Evolutionary conservation across 2,888 invertebrate genomes (phyloP), one percentile per base, ranked within the genome.

Genomic region (Drosophila demipolita): DNA sequence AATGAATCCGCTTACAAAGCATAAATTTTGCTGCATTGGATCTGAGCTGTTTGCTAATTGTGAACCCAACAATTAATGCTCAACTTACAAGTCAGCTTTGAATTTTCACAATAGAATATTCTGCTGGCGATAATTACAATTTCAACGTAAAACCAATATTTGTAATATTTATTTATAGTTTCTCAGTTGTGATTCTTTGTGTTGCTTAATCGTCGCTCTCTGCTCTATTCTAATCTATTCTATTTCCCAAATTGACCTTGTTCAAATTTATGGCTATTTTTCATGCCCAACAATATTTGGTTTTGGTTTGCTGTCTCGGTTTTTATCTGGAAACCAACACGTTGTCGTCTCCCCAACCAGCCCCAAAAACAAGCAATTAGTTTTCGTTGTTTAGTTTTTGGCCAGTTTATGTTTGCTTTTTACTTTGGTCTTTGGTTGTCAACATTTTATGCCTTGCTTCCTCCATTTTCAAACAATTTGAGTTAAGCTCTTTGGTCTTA

Each of bases 321-420:
- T 75, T 86, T 84, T 89, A 83, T 89, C 87, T 87, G 49, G 54
- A 68, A 75, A 75, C 84, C 73, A 78, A 83, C 78, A 83, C 69
- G 69, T 68, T 66, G 76, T 42, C 33, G 17, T 49, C 66, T 33
- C 54, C 1, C 62, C 52, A 7, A 38, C 53, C 42, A 40, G 40
- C 42, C 50, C 42, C 54, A 57, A 73, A 66, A 52, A 38, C 54
- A 45, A 65, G 52, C 80, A 77, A 77, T 77, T 77, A 79, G 69
- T 75, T 57, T 48, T 42, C 20, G 42, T 12, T 33, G 40, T 48
- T 49, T 54, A 23, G 54, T 35, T 54, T 54, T 53, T 52, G 52
- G 54, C n/a, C 60, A 57, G 32, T 62, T 66, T 62, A 9, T 54
- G 58, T 55, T 63, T 63, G 45, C 23, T 55, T 54, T 42, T 42